Conservation (phyloP, 2,888 invertebrate species). For the Eilema griseolum region DNA sequence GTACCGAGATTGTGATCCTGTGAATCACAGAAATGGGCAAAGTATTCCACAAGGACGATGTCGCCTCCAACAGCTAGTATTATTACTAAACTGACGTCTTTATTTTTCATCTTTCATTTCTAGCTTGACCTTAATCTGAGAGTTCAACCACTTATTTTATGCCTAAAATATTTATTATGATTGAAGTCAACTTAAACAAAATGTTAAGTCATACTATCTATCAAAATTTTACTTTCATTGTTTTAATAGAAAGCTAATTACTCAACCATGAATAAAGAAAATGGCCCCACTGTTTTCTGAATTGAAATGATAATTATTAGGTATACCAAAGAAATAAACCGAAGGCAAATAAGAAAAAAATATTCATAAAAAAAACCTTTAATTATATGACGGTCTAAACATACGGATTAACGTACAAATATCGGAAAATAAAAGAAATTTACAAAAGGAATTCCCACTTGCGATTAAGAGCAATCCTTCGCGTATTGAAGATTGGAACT, state of each 20-base stretch:
- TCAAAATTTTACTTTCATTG: constrained; percentile 11
- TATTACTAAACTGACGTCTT: neutral
- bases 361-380: neutral
- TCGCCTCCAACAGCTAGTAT: neutral
- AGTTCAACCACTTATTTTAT: neutral
- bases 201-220: constrained; percentile 18
- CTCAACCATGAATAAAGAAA: neutral
- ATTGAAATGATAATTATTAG: neutral
- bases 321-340: neutral
- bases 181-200: neutral
- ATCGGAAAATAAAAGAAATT: constrained; percentile 19
- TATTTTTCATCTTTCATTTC: neutral
- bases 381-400: neutral
- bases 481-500: constrained; percentile 57
- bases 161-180: neutral
- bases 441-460: constrained; percentile 18
- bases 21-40: neutral
- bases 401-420: constrained; percentile 32
- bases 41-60: neutral
- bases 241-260: neutral
- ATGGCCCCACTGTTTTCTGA: neutral
- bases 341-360: neutral
- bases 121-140: neutral
- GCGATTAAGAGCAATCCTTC: constrained; percentile 36
- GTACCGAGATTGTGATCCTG: neutral